A percentile compares a stretch with the other conserved stretches of the same genome.
Evolutionary conservation across 2,888 invertebrate species (phyloP).

Genomic region (Drosophila anomelani): DNA sequence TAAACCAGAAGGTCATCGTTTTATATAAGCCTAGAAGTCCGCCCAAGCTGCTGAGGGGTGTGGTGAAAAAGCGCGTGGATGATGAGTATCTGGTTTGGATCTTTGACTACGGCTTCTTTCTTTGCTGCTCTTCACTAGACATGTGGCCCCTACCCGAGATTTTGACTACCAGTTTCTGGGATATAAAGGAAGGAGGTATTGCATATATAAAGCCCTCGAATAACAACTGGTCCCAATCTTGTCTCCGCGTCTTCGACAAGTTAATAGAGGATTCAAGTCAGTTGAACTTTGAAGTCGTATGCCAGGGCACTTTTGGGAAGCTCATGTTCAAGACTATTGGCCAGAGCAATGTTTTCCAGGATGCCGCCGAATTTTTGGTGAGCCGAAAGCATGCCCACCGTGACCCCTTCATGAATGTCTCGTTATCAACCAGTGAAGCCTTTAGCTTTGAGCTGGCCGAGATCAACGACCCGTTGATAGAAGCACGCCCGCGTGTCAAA

Average conservation of each 20-base stretch:
- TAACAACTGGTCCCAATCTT: constrained; percentile 39
- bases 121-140: constrained; percentile 36
- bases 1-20: constrained; percentile 51
- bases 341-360: background rate
- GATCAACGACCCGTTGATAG: constrained; percentile 17
- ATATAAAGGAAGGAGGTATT: constrained; percentile 26
- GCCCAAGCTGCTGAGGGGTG: constrained; percentile 50
- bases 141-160: constrained; percentile 52
- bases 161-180: background rate
- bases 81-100: constrained; percentile 50
- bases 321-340: constrained; percentile 8
- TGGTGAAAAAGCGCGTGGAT: constrained; percentile 1
- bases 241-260: constrained; percentile 15
- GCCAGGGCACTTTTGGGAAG: constrained; percentile 33
- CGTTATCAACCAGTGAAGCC: background rate
- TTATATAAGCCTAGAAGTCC: constrained; percentile 7
- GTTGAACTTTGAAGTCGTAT: background rate
- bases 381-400: constrained; percentile 5
- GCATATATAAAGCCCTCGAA: constrained; percentile 4
- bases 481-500: background rate
- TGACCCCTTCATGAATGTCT: background rate
- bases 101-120: constrained; percentile 58
- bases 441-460: constrained; percentile 8
- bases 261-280: constrained; percentile 14
- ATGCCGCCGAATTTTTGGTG: constrained; percentile 17